Conservation (phyloP, 2,797 vertebrate genomes). For the Toxotes lorentzi region DNA sequence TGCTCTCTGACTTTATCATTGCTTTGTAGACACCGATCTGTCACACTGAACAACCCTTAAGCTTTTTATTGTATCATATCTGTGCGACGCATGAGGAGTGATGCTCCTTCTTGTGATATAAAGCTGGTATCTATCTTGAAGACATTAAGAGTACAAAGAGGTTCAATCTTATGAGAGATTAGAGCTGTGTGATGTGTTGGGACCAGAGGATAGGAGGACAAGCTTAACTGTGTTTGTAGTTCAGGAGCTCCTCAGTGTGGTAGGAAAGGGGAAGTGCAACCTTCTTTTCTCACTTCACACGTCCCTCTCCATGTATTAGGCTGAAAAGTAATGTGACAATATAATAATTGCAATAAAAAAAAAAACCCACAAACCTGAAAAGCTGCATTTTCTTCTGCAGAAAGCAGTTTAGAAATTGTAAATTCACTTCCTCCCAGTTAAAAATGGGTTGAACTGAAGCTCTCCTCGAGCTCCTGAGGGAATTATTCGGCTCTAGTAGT, state of each 20-base stretch:
- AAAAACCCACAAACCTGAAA: too few species aligned
- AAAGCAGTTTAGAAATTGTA: not conserved
- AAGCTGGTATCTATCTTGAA: constrained; percentile 30
- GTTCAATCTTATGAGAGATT: constrained; percentile 34
- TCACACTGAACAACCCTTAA: constrained; percentile 11
- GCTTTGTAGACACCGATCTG: not conserved
- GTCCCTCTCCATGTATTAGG: not conserved
- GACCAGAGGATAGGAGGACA: not conserved
- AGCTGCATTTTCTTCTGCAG: too few species aligned
- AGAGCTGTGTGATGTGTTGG: not conserved
- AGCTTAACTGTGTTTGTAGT: constrained; percentile 44
- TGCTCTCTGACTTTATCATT: not conserved
- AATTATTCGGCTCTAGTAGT: not conserved
- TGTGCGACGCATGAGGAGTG: not conserved
- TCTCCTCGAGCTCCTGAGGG: not conserved
- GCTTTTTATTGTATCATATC: constrained; percentile 11
- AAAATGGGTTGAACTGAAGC: not conserved
- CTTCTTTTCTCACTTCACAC: too few species aligned
- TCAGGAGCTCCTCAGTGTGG: constrained; percentile 78
- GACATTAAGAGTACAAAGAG: constrained; percentile 30
- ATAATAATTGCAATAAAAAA: not conserved
- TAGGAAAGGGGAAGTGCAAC: constrained; percentile 28
- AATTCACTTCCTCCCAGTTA: not conserved
- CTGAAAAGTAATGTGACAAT: not conserved
- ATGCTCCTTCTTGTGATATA: constrained; percentile 15